A percentile compares a stretch with the other conserved stretches of the same genome.
Evolutionary conservation across 2,797 vertebrate genomes (phyloP).

Genomic region (Hypotaenidia okinawae): DNA sequence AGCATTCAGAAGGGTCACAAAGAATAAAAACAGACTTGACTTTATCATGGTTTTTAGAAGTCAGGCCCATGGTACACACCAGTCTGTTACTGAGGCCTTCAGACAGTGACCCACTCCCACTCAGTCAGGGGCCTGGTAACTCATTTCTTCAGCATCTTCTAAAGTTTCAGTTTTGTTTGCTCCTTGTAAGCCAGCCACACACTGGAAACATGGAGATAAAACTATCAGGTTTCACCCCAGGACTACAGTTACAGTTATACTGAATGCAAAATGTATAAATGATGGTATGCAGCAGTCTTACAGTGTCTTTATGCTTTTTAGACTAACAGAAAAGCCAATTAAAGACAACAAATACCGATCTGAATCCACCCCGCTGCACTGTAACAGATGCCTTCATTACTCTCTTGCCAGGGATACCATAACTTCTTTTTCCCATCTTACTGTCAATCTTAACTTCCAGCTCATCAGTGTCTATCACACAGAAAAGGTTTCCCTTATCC

Average conservation of each 20-base stretch:
- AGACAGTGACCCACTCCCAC: neutral
- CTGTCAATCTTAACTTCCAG: neutral
- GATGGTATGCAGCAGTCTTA: neutral
- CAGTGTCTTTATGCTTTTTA: neutral
- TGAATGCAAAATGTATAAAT: neutral
- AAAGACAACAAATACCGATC: neutral
- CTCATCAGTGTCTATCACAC: neutral
- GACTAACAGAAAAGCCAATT: neutral
- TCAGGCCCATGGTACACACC: neutral
- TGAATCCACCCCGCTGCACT: neutral
- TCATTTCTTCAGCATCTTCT: neutral
- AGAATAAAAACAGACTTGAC: neutral
- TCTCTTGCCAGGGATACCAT: neutral
- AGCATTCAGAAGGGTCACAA: neutral
- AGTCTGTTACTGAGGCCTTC: accelerated
- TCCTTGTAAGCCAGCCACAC: neutral
- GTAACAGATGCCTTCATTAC: neutral
- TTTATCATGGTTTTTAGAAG: neutral
- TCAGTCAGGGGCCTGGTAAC: neutral
- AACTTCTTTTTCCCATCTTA: neutral
- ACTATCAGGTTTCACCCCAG: neutral
- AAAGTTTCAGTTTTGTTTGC: neutral
- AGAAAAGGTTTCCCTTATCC: neutral
- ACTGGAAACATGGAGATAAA: neutral
- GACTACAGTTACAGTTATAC: neutral